Evolutionary conservation across 2,113 vertebrate genomes (phyloP).

Genomic region (Pelvicachromis taeniatus): DNA sequence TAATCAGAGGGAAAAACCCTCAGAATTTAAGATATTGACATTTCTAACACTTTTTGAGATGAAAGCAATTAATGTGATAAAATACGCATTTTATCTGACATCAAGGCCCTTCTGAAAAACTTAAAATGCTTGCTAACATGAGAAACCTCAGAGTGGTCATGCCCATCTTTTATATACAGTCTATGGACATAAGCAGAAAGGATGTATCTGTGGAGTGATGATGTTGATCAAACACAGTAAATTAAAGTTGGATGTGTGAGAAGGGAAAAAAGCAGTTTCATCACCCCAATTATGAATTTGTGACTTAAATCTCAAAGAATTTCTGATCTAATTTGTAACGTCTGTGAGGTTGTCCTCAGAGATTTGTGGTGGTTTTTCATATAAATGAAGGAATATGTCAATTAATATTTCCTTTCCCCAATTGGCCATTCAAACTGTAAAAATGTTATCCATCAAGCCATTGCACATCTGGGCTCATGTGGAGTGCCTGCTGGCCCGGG

Average conservation of each 20-base stretch:
- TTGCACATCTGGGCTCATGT: slow-evolving; percentile 3
- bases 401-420: background rate
- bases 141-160: background rate
- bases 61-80: background rate
- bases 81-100: background rate
- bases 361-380: background rate
- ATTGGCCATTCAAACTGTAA: background rate
- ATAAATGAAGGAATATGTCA: background rate
- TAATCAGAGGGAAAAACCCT: background rate
- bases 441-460: background rate
- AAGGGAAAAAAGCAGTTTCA: background rate
- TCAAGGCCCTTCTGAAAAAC: background rate
- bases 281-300: background rate
- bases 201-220: background rate
- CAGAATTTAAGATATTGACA: background rate
- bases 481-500: slow-evolving; percentile 3
- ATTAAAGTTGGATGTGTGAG: accelerated
- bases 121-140: background rate
- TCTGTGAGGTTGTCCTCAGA: background rate
- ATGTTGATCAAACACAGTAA: background rate
- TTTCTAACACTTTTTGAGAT: background rate
- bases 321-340: background rate
- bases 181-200: background rate
- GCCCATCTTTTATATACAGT: background rate
- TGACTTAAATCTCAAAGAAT: background rate